Evolutionary conservation across 2,888 invertebrate genomes (phyloP), one percentile per base, ranked within the genome.

Genomic region (Lepetodrilus schrolli): DNA sequence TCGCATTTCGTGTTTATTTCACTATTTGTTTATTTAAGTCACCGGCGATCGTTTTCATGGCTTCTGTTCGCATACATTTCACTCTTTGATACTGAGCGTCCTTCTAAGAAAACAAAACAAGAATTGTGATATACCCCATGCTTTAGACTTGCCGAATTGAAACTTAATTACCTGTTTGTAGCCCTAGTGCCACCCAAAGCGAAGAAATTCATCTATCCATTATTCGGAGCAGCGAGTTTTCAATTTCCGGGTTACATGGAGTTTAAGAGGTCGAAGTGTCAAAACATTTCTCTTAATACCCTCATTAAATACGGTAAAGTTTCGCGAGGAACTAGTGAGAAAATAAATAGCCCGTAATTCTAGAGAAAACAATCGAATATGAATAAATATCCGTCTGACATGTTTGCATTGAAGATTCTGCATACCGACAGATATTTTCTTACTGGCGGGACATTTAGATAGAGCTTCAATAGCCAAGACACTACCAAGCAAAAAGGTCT

Each of bases 1-100:
- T 17, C 58, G 58, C 58, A 30, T 58, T 58, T 58, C 58, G 26
- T 58, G 58, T 58, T 58, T 58, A 58, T 58, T 58, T 58, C 58
- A 5, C 4, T 58, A 17, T 58, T 58, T 58, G 58, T 58, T 58
- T 30, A 17, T 58, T 23, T 58, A 58, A 58, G 58, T 58, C 58
- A 34, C 26, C 58, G 34, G 8, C 34, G 58, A 58, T 58, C 30
- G 34, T 23, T 23, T 58, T 58, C 58, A 58, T 58, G 26, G 26
- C 58, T 4, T 21, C 58, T 58, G 58, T 58, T 34, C 30, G 58
- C 58, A 58, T 58, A 58, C n/a, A 30, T 58, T 26, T 30, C 26
- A 17, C 17, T 34, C 58, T 58, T 58, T 58, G 58, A 58, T 58
- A 58, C 58, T 58, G 17, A n/a, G 26, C n/a, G 30, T n/a, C 58